Conservation (phyloP, 2,797 vertebrate species). For the Acanthiza pusilla region DNA sequence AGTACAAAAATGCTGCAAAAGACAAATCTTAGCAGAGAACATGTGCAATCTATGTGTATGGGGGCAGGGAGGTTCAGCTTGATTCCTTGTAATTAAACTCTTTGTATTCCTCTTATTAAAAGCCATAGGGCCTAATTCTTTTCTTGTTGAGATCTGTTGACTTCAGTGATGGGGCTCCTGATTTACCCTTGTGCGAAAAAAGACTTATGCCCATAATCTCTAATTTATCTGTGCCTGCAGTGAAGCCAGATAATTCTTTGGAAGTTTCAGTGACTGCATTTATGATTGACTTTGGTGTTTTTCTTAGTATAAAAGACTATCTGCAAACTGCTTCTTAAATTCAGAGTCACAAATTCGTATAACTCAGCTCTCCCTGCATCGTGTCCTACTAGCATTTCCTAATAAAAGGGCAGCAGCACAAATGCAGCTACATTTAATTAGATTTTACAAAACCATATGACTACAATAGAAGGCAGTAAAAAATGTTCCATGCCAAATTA, state of each 20-base stretch:
- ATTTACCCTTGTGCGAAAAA: neutral
- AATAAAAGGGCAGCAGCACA: neutral
- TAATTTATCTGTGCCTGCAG: constrained; percentile 59
- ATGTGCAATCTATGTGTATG: neutral
- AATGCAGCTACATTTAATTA: neutral
- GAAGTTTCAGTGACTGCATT: neutral
- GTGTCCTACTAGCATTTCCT: neutral
- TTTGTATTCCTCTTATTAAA: constrained; percentile 15
- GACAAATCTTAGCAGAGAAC: neutral
- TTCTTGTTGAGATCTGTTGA: constrained; percentile 44
- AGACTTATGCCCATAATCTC: constrained; percentile 34
- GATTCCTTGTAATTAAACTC: constrained; percentile 38
- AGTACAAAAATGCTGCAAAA: neutral
- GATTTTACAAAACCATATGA: neutral
- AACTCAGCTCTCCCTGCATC: neutral
- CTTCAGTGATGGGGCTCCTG: constrained; percentile 1
- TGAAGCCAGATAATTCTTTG: constrained; percentile 45
- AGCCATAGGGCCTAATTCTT: constrained; percentile 52
- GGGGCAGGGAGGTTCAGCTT: neutral
- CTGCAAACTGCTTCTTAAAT: constrained; percentile 12
- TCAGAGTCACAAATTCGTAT: neutral
- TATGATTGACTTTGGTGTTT: constrained; percentile 4
- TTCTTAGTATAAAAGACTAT: neutral
- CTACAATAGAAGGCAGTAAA: neutral
- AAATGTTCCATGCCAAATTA: neutral